phyloP scores from a whole-genome alignment of 2,113 vertebrate species.

The Microtus pennsylvanicus region DNA sequence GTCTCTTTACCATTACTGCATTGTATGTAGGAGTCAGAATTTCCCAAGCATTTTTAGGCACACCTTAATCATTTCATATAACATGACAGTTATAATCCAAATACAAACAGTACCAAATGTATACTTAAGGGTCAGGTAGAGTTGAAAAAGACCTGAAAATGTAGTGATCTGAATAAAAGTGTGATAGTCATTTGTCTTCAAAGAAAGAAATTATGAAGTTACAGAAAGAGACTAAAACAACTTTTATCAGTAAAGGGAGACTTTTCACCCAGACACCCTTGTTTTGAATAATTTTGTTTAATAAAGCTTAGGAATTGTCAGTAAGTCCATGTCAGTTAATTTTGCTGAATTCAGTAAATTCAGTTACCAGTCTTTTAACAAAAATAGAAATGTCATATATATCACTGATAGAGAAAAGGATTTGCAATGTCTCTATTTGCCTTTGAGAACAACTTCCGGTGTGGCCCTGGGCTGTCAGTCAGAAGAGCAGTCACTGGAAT shows the following conservation, averaged over 20 bases:
- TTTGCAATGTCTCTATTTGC: background rate
- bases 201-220: conserved; percentile 5
- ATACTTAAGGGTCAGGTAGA: background rate
- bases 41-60: conserved; percentile 8
- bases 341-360: conserved; percentile 53
- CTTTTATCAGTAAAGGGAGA: background rate
- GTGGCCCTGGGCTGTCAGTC: background rate
- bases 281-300: background rate
- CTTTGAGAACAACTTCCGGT: conserved; percentile 55
- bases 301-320: conserved; percentile 38
- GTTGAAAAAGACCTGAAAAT: conserved; percentile 21
- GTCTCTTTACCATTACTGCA: background rate
- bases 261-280: conserved; percentile 24
- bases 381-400: background rate
- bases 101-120: background rate
- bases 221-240: background rate
- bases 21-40: conserved; percentile 2
- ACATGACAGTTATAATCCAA: background rate
- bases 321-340: conserved; percentile 14
- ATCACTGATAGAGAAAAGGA: background rate
- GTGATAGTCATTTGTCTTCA: background rate
- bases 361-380: background rate
- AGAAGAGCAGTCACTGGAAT: background rate
- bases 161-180: conserved; percentile 8
- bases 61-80: conserved; percentile 9